Percentiles rank a stretch among this genome's conserved stretches.
Conservation (phyloP, 2,797 vertebrate species). For the Eidolon dupreanum region DNA sequence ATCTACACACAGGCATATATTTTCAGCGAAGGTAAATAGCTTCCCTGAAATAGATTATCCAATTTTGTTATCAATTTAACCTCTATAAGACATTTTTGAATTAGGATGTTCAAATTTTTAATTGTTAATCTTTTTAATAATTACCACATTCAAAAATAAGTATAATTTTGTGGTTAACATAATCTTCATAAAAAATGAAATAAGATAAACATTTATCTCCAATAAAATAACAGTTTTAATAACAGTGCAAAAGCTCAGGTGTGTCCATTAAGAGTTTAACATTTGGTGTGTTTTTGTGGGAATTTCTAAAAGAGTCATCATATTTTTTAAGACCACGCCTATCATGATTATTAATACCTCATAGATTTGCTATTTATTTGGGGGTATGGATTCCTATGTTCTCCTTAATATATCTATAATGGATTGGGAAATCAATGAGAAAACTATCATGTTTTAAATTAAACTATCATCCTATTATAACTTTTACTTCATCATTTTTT, state of each 20-base stretch:
- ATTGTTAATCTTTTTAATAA: background rate
- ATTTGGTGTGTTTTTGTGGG: background rate
- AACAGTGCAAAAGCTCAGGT: background rate
- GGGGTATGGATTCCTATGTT: background rate
- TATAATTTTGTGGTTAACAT: background rate
- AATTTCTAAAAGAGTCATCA: background rate
- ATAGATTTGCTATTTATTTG: background rate
- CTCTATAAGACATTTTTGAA: background rate
- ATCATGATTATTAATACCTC: background rate
- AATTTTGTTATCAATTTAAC: background rate
- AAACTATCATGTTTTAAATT: background rate
- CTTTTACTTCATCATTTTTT: background rate
- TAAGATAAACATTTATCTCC: background rate
- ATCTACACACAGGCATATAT: background rate
- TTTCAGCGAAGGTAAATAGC: too few relatives aligned
- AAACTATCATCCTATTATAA: background rate
- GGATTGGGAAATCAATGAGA: background rate
- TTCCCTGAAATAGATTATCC: background rate
- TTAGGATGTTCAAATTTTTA: background rate
- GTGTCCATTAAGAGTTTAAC: background rate
- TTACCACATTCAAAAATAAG: background rate
- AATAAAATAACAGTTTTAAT: background rate
- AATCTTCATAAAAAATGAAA: background rate
- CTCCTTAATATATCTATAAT: background rate
- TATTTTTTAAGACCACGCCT: background rate